These are phyloP conservation scores for Amphiprion clarkii DNA, from an alignment of 2,797 vertebrate genomes.

Conservation along the genomic window DNA sequence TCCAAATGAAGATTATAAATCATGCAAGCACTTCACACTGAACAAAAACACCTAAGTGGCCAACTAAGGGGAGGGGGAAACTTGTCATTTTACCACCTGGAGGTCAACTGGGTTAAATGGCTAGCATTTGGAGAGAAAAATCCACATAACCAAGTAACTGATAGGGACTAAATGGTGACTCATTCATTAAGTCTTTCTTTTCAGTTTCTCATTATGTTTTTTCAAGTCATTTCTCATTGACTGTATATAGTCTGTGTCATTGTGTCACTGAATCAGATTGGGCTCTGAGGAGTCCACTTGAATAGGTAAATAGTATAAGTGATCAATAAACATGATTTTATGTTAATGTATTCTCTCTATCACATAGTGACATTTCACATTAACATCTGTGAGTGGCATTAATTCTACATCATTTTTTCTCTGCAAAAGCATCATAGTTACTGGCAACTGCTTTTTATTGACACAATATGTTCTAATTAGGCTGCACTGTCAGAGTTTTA, in stretches of 20 bases:
- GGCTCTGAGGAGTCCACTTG: not conserved
- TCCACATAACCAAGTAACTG: not conserved
- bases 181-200: not conserved
- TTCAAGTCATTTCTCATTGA: constrained; percentile 12
- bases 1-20: constrained; percentile 68
- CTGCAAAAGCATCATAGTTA: not conserved
- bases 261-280: not conserved
- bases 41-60: constrained; percentile 60
- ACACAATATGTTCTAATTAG: not conserved
- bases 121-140: constrained; percentile 24
- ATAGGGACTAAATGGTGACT: not conserved
- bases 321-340: not conserved
- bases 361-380: not conserved
- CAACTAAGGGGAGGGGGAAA: constrained; percentile 11
- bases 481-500: not conserved
- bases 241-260: constrained; percentile 7
- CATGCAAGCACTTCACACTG: constrained; percentile 45
- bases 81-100: constrained; percentile 46
- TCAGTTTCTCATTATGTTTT: constrained; percentile 3
- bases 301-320: not conserved
- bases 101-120: constrained; percentile 33
- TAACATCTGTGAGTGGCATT: not conserved
- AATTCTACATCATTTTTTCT: not conserved
- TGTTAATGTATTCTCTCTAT: constrained; percentile 1
- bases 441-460: not conserved